Conservation (phyloP, 1,140 invertebrate species). For the Drosophila navojoa region DNA sequence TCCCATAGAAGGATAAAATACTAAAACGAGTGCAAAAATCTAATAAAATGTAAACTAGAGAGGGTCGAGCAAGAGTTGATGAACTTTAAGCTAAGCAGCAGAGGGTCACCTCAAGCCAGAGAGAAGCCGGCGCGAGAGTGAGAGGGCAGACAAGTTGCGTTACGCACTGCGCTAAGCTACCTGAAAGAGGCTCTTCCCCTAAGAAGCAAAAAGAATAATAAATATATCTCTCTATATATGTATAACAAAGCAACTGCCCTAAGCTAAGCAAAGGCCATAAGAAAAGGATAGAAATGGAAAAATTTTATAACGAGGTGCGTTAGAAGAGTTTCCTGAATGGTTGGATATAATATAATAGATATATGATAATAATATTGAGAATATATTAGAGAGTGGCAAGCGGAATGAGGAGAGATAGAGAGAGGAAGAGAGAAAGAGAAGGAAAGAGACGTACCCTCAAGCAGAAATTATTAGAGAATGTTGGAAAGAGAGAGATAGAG, state of each 20-base stretch:
- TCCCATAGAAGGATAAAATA: slow-evolving; percentile 64
- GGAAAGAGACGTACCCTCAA: not conserved
- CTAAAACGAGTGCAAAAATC: slow-evolving; percentile 60
- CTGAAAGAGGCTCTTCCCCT: slow-evolving; percentile 34
- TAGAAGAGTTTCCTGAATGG: slow-evolving; percentile 2
- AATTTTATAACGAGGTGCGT: slow-evolving; percentile 10
- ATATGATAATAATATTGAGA: not conserved
- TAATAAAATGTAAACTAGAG: slow-evolving; percentile 63
- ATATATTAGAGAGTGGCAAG: not conserved
- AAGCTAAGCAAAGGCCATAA: slow-evolving; percentile 32
- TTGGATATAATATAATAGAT: not conserved
- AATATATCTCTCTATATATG: slow-evolving; percentile 2
- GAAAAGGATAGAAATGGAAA: slow-evolving; percentile 26
- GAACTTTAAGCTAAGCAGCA: slow-evolving; percentile 52
- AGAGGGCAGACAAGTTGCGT: slow-evolving; percentile 14
- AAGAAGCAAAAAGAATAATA: slow-evolving; percentile 14
- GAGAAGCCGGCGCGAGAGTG: not conserved
- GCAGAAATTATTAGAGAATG: not conserved
- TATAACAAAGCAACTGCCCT: slow-evolving; percentile 31
- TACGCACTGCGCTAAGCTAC: slow-evolving; percentile 36
- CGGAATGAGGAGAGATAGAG: not conserved
- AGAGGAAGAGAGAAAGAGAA: not conserved
- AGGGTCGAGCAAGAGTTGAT: slow-evolving; percentile 62
- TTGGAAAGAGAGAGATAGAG: not conserved
- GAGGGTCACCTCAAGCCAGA: not conserved